Percentiles rank a stretch among this genome's conserved stretches.
phyloP scores from a whole-genome alignment of 2,888 invertebrate genomes.

The Macaria liturata region DNA sequence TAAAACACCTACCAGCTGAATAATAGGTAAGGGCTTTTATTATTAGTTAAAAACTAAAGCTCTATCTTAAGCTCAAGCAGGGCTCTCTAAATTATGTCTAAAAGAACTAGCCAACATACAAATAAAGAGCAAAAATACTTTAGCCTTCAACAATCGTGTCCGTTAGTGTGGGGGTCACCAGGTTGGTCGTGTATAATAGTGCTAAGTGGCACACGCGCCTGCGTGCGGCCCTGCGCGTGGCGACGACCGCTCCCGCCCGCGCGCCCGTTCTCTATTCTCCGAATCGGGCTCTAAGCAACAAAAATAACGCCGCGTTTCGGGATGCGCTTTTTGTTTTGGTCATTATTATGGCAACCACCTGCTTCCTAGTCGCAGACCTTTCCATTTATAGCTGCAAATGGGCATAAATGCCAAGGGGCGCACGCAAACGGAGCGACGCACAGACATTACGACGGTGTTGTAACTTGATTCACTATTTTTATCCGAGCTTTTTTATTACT shows the following conservation, averaged over 20 bases:
- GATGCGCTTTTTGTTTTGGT: constrained; percentile 77
- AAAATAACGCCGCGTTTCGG: constrained; percentile 77
- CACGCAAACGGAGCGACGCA: constrained; percentile 2
- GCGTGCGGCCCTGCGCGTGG: constrained; percentile 70
- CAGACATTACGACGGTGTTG: constrained; percentile 12
- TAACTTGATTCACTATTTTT: constrained; percentile 21
- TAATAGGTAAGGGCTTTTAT: too few relatives aligned
- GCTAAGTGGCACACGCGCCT: constrained; percentile 3
- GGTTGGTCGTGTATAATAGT: too few relatives aligned
- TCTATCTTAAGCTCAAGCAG: too few relatives aligned
- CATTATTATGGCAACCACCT: constrained; percentile 59
- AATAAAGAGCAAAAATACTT: too few relatives aligned
- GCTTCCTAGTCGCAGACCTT: constrained; percentile 39
- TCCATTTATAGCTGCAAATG: constrained; percentile 11
- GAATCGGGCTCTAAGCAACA: constrained; percentile 77
- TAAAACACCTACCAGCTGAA: too few relatives aligned
- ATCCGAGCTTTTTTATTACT: constrained; percentile 9
- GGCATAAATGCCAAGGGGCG: constrained; percentile 12
- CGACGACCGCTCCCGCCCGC: constrained; percentile 80
- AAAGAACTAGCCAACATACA: too few relatives aligned
- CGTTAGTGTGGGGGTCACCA: too few relatives aligned
- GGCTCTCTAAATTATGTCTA: too few relatives aligned
- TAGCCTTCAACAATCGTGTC: too few relatives aligned
- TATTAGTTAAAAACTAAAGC: too few relatives aligned
- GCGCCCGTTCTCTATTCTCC: constrained; percentile 68